Evolutionary conservation across 2,888 invertebrate species (phyloP), one percentile per base, ranked within the genome.

Genomic region (Hyalella azteca): DNA sequence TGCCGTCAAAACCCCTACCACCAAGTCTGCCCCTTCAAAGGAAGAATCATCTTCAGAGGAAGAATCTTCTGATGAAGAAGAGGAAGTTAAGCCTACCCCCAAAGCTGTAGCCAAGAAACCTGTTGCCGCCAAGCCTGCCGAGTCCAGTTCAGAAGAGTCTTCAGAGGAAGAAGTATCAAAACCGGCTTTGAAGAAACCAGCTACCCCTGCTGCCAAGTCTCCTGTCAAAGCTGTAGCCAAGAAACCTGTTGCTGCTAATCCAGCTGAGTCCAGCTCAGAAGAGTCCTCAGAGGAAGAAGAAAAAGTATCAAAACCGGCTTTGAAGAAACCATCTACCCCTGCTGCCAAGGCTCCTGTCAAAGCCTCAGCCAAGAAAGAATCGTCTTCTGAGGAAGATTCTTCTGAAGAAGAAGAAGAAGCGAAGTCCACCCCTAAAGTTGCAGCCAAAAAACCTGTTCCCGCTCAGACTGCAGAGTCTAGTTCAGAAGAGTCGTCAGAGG

Each of bases 401-500:
- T 54, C 41, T 32, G 79, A 79, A 15, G 81, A 81, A 36, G 81
- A 81, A 1, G 77, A 78, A 39, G n/a, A 75, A 60, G 49, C 77
- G 36, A 78, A 81, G 50, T 36, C 49, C 11, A 32, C 50, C 19
- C 59, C 45, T 9, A 48, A 79, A 40, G 36, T 49, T 36, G 29
- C 29, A 26, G 22, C 50, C 26, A 36, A 50, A 50, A 80, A 78
- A 39, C 49, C 49, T 39, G 54, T 26, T 32, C 15, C 54, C 40
- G 60, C 76, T 41, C 59, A 79, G 32, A 32, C 78, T 19, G 60
- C 45, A 13, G 78, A 78, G 26, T 78, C 82, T 0, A 80, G 80
- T 41, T 79, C 82, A 36, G 80, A 82, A 82, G 80, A 80, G 9
- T 80, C 80, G 19, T 82, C 82, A 41, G 78, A 78, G 26, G 82